A percentile compares a stretch with the other conserved stretches of the same genome.
Conservation (phyloP, 2,888 invertebrate genomes). For the Ametastegia equiseti region DNA sequence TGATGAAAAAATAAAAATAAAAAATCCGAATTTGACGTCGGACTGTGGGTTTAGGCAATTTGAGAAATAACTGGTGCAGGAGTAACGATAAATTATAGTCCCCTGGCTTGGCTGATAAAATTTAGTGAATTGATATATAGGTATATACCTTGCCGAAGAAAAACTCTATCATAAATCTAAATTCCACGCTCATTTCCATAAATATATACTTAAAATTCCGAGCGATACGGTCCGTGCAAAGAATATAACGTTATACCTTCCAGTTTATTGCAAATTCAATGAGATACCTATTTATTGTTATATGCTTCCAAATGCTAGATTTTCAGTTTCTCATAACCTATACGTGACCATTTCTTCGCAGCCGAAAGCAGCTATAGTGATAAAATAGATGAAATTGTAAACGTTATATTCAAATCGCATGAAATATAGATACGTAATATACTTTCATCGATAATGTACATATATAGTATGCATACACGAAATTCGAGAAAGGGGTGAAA, state of each 20-base stretch:
- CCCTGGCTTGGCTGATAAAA: neutral
- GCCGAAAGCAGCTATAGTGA: neutral
- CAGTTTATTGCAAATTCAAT: conserved; percentile 39
- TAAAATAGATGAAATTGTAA: neutral
- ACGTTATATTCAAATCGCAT: neutral
- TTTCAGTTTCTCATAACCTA: neutral
- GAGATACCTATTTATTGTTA: conserved; percentile 31
- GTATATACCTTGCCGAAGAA: neutral
- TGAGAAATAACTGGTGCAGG: conserved; percentile 1
- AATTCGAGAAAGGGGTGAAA: no score
- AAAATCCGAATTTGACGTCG: neutral
- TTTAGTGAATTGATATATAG: conserved; percentile 8
- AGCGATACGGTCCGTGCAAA: conserved; percentile 26
- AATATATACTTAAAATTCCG: conserved; percentile 37
- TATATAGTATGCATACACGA: no score
- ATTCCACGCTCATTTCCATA: conserved; percentile 26
- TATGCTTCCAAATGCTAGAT: conserved; percentile 6
- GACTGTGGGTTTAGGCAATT: conserved; percentile 12
- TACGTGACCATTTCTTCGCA: neutral
- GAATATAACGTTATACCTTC: conserved; percentile 33
- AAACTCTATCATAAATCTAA: conserved; percentile 9
- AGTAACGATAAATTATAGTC: conserved; percentile 9
- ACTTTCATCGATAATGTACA: no score
- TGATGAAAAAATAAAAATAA: neutral
- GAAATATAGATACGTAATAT: no score